Evolutionary conservation across 2,888 invertebrate species (phyloP).

Genomic region (Argyresthia albistria): DNA sequence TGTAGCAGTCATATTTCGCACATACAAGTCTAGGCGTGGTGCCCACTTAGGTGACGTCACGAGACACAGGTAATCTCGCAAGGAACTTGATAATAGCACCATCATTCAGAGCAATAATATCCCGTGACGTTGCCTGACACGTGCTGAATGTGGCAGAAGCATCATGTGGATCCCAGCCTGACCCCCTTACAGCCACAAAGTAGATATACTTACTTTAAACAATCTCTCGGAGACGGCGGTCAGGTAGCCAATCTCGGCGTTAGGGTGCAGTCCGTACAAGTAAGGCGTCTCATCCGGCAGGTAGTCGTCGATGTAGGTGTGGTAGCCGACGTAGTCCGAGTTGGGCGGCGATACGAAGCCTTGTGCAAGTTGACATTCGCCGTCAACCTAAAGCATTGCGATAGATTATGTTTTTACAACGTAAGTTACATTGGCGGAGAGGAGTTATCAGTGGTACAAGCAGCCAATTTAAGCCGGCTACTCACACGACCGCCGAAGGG

Average conservation of each 20-base stretch:
- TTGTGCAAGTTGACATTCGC: conserved; percentile 85
- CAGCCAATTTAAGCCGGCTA: conserved; percentile 85
- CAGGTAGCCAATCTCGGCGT: conserved; percentile 95
- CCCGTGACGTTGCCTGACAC: no score
- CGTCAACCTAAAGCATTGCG: conserved; percentile 75
- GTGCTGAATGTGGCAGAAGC: no score
- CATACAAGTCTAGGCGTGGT: no score
- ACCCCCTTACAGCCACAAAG: no score
- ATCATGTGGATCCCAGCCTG: no score
- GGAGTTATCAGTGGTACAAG: conserved; percentile 3
- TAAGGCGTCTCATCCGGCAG: conserved; percentile 91
- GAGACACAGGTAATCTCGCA: no score
- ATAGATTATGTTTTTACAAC: no score
- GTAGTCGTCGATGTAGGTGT: conserved; percentile 88
- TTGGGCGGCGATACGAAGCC: conserved; percentile 92
- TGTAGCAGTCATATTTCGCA: no score
- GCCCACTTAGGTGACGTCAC: no score
- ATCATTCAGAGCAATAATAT: no score
- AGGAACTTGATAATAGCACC: no score
- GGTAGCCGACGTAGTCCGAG: conserved; percentile 89
- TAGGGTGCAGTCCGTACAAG: conserved; percentile 93
- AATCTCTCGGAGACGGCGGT: conserved; percentile 89
- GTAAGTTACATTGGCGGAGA: no score
- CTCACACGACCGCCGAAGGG: conserved; percentile 78
- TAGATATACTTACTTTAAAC: conserved; percentile 75